Evolutionary conservation across 2,888 invertebrate genomes (phyloP).

Genomic region (Trichogramma dendrolimi): DNA sequence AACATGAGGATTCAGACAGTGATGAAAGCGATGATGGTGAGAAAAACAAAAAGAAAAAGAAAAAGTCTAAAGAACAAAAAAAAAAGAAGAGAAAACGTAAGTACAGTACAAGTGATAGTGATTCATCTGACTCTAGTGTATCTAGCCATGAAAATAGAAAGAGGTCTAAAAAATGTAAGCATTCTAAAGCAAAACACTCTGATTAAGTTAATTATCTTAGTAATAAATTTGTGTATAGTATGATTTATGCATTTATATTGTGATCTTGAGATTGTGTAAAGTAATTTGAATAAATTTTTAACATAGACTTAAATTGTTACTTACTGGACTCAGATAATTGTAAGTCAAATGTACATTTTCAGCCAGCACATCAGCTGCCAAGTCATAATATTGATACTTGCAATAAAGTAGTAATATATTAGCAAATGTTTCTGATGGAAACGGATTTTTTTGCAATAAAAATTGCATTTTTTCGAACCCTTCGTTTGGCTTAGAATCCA

Average conservation of each 20-base stretch:
- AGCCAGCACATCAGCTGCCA: slow-evolving; percentile 95
- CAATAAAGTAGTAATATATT: slow-evolving; percentile 92
- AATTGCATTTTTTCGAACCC: slow-evolving; percentile 94
- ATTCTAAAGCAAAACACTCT: slow-evolving; percentile 40
- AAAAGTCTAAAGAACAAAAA: slow-evolving; percentile 38
- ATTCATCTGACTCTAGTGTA: slow-evolving; percentile 30
- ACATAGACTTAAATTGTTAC: slow-evolving; percentile 35
- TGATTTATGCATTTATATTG: background rate
- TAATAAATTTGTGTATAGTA: slow-evolving; percentile 5
- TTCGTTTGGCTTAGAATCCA: slow-evolving; percentile 82
- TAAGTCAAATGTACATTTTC: slow-evolving; percentile 96
- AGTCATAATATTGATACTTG: slow-evolving; percentile 94
- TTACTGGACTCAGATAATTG: slow-evolving; percentile 84
- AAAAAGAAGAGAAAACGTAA: slow-evolving; percentile 35
- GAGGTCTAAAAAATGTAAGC: slow-evolving; percentile 44
- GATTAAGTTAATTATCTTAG: slow-evolving; percentile 24
- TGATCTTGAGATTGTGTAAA: background rate
- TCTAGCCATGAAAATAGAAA: slow-evolving; percentile 34
- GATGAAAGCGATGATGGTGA: slow-evolving; percentile 32
- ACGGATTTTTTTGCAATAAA: slow-evolving; percentile 89
- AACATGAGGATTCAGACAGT: slow-evolving; percentile 31
- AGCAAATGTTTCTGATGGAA: slow-evolving; percentile 96
- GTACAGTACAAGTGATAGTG: slow-evolving; percentile 34
- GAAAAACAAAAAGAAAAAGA: slow-evolving; percentile 37
- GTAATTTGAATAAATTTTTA: background rate